phyloP scores from a whole-genome alignment of 2,888 invertebrate species.

The Pollenia labialis region DNA sequence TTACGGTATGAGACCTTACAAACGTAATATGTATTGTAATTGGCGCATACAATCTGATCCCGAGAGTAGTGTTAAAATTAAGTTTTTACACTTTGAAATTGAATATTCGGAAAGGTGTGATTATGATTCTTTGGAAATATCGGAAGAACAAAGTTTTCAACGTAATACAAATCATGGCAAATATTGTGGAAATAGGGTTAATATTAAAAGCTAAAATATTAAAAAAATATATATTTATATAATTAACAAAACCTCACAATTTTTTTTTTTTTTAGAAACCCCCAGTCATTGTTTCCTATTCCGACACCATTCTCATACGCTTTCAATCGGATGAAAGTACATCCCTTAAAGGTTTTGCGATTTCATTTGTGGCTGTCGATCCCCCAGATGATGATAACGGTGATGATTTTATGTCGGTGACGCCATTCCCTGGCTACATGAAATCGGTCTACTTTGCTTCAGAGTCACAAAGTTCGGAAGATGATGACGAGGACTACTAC shows the following conservation, averaged over 20 bases:
- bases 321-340: conserved; percentile 96
- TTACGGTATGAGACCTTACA: conserved; percentile 95
- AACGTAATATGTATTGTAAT: conserved; percentile 94
- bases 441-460: conserved; percentile 80
- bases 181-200: conserved; percentile 94
- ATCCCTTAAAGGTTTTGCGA: conserved; percentile 95
- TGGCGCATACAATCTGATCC: conserved; percentile 95
- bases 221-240: background rate
- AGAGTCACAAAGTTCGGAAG: conserved; percentile 70
- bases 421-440: conserved; percentile 84
- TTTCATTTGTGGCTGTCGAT: conserved; percentile 91
- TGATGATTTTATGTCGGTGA: conserved; percentile 80
- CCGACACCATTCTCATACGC: conserved; percentile 92
- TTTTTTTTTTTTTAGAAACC: conserved; percentile 89
- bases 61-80: conserved; percentile 92
- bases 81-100: conserved; percentile 89
- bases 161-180: conserved; percentile 88
- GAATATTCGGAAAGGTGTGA: conserved; percentile 96
- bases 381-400: conserved; percentile 84
- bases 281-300: conserved; percentile 93
- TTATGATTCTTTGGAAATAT: conserved; percentile 96
- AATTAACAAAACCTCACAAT: background rate
- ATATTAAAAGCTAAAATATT: conserved; percentile 69
- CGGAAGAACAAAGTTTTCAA: conserved; percentile 89
- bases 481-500: conserved; percentile 49